Evolutionary conservation across 2,888 invertebrate genomes (phyloP).

Genomic region (Operophtera brumata): DNA sequence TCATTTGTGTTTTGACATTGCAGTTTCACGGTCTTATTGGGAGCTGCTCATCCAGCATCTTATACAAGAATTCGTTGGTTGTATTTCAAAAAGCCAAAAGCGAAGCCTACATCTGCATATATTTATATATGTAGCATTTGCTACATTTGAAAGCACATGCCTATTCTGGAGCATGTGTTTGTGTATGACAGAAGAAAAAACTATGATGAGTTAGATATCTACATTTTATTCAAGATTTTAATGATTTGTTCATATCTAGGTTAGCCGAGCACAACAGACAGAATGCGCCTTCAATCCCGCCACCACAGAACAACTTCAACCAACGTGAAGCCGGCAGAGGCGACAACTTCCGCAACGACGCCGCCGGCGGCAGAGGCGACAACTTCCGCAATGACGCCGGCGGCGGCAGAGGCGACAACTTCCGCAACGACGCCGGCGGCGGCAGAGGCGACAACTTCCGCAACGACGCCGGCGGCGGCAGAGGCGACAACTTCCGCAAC

Average conservation of each 20-base stretch:
- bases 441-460: too few species aligned
- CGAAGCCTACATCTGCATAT: too few species aligned
- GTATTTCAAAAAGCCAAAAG: not conserved
- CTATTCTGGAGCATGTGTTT: not conserved
- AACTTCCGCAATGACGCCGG: too few species aligned
- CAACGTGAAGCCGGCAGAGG: constrained; percentile 40
- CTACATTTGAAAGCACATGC: not conserved
- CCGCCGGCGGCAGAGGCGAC: too few species aligned
- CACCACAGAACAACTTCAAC: constrained; percentile 39
- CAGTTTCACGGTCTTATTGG: not conserved
- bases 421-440: too few species aligned
- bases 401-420: too few species aligned
- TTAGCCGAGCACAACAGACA: constrained; percentile 71
- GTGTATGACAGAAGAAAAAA: not conserved
- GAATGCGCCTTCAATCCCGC: constrained; percentile 44
- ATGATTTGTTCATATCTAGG: constrained; percentile 39
- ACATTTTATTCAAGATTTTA: not conserved
- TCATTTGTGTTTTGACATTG: not conserved
- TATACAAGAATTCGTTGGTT: not conserved
- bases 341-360: constrained; percentile 19
- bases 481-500: constrained; percentile 26
- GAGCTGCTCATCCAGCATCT: not conserved
- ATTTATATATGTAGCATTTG: too few species aligned
- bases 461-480: too few species aligned
- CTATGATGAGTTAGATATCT: not conserved